Percentiles rank a stretch among this genome's conserved stretches.
phyloP scores from a whole-genome alignment of 1,140 invertebrate genomes.

The Ganaspis sp. region DNA sequence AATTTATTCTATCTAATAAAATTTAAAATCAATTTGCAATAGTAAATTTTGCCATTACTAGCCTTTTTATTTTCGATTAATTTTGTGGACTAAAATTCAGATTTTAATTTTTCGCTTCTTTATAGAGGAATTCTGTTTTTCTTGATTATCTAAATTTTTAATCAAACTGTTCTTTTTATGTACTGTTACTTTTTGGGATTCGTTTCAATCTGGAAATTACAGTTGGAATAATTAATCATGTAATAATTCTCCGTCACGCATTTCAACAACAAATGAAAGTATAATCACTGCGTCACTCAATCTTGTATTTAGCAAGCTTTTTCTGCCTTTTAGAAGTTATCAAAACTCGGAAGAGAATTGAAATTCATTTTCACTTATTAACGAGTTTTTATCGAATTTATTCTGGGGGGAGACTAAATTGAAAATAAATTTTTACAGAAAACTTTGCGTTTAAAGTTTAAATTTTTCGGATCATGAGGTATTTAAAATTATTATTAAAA shows the following conservation, averaged over 20 bases:
- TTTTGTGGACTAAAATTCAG: no score
- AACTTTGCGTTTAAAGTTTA: no score
- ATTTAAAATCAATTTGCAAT: no score
- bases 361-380: background rate
- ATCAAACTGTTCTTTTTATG: background rate
- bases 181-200: background rate
- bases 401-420: no score
- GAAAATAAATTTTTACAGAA: no score
- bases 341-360: background rate
- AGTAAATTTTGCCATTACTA: no score
- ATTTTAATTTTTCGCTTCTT: no score
- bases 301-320: conserved; percentile 12
- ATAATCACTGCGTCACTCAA: conserved; percentile 18
- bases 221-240: conserved; percentile 10
- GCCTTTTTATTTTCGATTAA: no score
- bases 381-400: background rate
- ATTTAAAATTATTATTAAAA: no score
- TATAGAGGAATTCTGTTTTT: no score
- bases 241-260: conserved; percentile 20
- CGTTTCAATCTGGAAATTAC: background rate
- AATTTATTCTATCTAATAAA: no score
- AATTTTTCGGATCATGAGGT: no score
- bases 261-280: conserved; percentile 3
- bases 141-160: background rate
- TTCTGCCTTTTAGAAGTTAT: background rate